Conservation (phyloP, 2,888 invertebrate species). For the Lithophane socia region DNA sequence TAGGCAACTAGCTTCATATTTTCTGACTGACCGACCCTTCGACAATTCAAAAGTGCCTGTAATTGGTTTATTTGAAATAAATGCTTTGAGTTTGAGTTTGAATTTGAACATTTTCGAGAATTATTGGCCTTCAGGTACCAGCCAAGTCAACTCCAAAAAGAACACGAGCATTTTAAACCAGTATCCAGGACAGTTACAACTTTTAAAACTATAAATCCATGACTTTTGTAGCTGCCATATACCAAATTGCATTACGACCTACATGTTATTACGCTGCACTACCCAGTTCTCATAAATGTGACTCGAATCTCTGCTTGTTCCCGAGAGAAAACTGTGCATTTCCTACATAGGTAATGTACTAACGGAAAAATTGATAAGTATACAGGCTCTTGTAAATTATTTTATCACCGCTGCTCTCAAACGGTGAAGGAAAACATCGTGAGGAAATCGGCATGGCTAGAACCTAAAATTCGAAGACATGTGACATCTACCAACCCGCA, state of each 20-base stretch:
- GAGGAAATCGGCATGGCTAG: no score
- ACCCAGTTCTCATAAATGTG: slow-evolving; percentile 54
- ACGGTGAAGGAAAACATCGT: no score
- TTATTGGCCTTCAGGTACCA: not conserved
- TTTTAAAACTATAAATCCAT: slow-evolving; percentile 39
- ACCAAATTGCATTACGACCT: slow-evolving; percentile 50
- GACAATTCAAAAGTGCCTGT: no score
- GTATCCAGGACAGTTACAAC: slow-evolving; percentile 8
- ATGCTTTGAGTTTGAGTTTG: no score
- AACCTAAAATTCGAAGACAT: no score
- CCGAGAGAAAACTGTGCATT: slow-evolving; percentile 51
- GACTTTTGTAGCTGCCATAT: slow-evolving; percentile 50
- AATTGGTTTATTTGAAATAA: no score
- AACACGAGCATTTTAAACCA: not conserved
- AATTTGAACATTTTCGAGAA: no score
- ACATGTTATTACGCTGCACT: slow-evolving; percentile 47
- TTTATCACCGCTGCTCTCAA: no score
- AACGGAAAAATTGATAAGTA: not conserved
- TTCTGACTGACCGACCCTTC: no score
- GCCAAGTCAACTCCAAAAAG: not conserved
- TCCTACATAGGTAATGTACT: slow-evolving; percentile 50
- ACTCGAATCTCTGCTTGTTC: slow-evolving; percentile 54
- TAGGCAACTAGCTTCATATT: no score
- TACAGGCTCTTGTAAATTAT: not conserved
- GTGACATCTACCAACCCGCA: no score